Base-by-base conservation (phyloP, 2,888 invertebrate genomes). In the Tachina lurida region DNA sequence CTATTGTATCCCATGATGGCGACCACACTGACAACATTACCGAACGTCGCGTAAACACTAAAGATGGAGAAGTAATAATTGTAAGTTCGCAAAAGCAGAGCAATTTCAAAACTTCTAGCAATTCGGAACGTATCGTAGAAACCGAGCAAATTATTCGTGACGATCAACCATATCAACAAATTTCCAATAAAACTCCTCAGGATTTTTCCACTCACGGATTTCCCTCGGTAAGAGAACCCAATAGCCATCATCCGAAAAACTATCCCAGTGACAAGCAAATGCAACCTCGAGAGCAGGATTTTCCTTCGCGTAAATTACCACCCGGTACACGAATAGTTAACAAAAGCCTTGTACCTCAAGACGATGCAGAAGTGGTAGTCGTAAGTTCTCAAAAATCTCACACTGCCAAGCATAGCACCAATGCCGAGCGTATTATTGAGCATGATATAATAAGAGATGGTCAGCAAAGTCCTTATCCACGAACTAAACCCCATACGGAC, bases 81-180 rank as follows among this genome's bases (percentile, higher is more conserved):
- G 88, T 90, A 10, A 90, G 91, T 60, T 89, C 91, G 5, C 90
- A 91, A 86, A 88, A 90, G 81, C 89, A 88, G 22, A 88, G 87
- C 62, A 90, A 89, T 65, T 88, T 89, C 1, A 91, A 90, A 87
- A 89, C 90, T 39, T 88, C 89, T 19, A 89, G 87, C 31, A 90
- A 88, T 84, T 88, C 89, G 0, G 89, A 91, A 84, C 89, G 88
- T 65, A 89, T 89, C 74, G 84, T 88, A 17, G 91, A 91, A 82
- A 90, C 90, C 13, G 91, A 91, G 73, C 82, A 88, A 12, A 60
- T 89, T 7, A 80, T 86, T 15, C 87, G 85, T 70, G 89, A 89
- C 17, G 84, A 88, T 22, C 75, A 84, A 77, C 70, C 67, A 13
- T 62, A 67, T 70, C 52, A 79, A 70, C 52, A 75, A 45, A 62